Conservation (phyloP, 2,888 invertebrate genomes). For the Gymnoscelis rufifasciata region DNA sequence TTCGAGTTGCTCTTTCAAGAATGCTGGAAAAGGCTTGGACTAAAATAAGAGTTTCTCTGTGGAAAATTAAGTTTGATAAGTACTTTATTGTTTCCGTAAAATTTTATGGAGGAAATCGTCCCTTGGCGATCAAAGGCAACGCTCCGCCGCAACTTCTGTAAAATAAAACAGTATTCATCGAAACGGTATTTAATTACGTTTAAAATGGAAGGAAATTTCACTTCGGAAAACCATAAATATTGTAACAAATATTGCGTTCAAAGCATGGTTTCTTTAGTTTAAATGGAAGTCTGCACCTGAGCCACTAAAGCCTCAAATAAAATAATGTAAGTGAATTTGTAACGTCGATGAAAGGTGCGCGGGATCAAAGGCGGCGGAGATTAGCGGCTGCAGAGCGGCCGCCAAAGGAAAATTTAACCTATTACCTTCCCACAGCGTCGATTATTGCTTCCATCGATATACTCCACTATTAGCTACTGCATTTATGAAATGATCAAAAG, state of each 20-base stretch:
- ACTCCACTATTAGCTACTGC: background rate
- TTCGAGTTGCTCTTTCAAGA: background rate
- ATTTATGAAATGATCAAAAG: background rate
- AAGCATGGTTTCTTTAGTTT: too few relatives aligned
- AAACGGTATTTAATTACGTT: too few relatives aligned
- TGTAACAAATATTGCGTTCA: too few relatives aligned
- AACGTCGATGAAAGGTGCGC: too few relatives aligned
- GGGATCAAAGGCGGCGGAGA: background rate
- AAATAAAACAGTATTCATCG: background rate
- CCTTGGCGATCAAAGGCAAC: background rate
- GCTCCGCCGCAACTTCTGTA: background rate
- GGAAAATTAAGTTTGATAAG: background rate
- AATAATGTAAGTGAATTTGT: too few relatives aligned
- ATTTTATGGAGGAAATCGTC: background rate
- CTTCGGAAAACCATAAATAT: too few relatives aligned
- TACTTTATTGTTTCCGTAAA: background rate
- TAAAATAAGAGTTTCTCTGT: background rate
- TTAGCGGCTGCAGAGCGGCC: constrained; percentile 9
- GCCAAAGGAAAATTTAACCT: constrained; percentile 18
- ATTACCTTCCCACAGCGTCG: constrained; percentile 7
- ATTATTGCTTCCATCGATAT: background rate
- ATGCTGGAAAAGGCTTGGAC: constrained; percentile 1
- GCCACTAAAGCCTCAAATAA: too few relatives aligned
- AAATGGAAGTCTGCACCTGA: too few relatives aligned
- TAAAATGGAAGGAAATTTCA: too few relatives aligned